phyloP scores from a whole-genome alignment of 2,888 invertebrate species.

The Melanophora roralis region DNA sequence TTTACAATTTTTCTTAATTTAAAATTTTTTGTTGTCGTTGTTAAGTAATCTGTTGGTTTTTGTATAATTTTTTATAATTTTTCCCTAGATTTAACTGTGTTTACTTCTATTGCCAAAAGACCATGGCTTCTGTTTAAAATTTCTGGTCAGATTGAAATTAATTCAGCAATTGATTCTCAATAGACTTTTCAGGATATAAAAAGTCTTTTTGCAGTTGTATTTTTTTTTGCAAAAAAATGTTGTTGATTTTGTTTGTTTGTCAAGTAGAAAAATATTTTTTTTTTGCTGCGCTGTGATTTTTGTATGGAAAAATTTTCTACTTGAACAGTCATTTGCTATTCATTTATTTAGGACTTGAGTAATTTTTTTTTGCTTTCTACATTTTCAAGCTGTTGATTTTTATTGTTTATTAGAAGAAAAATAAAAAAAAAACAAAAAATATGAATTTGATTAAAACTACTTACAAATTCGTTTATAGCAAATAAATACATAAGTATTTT shows the following conservation, averaged over 20 bases:
- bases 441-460: constrained; percentile 54
- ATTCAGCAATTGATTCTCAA: constrained; percentile 66
- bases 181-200: constrained; percentile 46
- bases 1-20: constrained; percentile 41
- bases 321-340: constrained; percentile 55
- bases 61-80: not conserved
- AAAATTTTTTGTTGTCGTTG: not conserved
- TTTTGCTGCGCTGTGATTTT: not conserved
- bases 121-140: constrained; percentile 22
- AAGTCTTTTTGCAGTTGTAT: not conserved
- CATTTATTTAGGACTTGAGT: constrained; percentile 45
- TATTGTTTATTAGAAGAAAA: constrained; percentile 25
- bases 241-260: constrained; percentile 36
- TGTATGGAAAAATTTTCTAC: constrained; percentile 52
- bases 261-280: constrained; percentile 23
- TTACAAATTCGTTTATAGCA: constrained; percentile 30
- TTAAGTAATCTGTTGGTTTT: constrained; percentile 15
- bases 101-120: not conserved
- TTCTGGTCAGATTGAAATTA: constrained; percentile 64
- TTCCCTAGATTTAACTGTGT: not conserved
- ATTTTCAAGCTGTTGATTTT: constrained; percentile 43
- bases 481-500: not conserved
- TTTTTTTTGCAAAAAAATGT: not conserved
- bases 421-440: constrained; percentile 10
- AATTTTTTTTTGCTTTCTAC: not conserved